These are phyloP conservation scores for Agrenia bidenticulata DNA, from an alignment of 2,888 invertebrate genomes.

Conservation along the genomic window DNA sequence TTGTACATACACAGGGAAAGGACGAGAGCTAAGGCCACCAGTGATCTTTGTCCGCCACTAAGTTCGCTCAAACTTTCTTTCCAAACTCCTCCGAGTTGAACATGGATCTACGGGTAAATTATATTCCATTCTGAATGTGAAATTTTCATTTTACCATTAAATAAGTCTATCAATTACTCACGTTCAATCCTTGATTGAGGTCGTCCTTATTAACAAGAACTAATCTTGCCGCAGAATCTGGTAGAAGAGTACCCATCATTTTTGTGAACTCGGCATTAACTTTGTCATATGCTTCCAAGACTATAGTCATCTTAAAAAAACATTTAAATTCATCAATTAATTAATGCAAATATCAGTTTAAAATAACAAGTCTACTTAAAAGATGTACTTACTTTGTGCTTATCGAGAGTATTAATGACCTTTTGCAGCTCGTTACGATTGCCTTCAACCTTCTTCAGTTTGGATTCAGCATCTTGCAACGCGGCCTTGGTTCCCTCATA, in stretches of 20 bases:
- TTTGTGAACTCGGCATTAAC: conserved; percentile 92
- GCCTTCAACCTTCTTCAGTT: conserved; percentile 70
- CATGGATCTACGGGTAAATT: conserved; percentile 63
- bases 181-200: conserved; percentile 75
- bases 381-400: conserved; percentile 82
- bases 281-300: conserved; percentile 58
- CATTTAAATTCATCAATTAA: background rate
- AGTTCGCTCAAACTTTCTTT: conserved; percentile 94
- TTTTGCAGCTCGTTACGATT: conserved; percentile 71
- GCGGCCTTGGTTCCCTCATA: conserved; percentile 58
- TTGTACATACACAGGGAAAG: conserved; percentile 94
- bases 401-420: conserved; percentile 84
- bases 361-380: conserved; percentile 34
- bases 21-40: conserved; percentile 93
- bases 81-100: conserved; percentile 90
- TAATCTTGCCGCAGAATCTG: conserved; percentile 86
- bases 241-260: conserved; percentile 87
- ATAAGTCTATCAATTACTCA: too few relatives aligned
- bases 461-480: conserved; percentile 64
- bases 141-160: too few relatives aligned
- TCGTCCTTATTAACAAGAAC: conserved; percentile 67
- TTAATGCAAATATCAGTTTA: background rate
- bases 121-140: background rate
- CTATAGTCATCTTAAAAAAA: conserved; percentile 33
- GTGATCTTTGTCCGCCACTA: conserved; percentile 93